phyloP scores from a whole-genome alignment of 2,888 invertebrate species.

The Cosmia pyralina region DNA sequence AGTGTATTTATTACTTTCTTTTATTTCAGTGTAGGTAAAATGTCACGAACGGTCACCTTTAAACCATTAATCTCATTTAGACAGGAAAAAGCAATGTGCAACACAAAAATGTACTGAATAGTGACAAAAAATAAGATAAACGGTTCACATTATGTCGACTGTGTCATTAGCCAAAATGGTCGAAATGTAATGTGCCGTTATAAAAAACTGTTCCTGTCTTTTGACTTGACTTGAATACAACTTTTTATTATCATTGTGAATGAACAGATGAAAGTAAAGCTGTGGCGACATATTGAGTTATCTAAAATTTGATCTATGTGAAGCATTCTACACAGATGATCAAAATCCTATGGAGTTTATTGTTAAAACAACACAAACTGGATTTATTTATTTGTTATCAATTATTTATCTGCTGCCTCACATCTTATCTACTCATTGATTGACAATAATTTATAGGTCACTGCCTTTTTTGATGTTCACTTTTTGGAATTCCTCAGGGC shows the following conservation, averaged over 20 bases:
- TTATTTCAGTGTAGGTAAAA: constrained; percentile 26
- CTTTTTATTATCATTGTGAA: constrained; percentile 56
- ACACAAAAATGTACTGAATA: constrained; percentile 55
- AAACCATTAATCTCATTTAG: constrained; percentile 56
- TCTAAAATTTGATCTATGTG: not conserved
- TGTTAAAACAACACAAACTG: not conserved
- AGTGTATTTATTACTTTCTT: constrained; percentile 38
- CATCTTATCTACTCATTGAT: not conserved
- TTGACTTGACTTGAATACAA: constrained; percentile 45
- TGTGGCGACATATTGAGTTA: constrained; percentile 27
- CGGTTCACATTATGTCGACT: constrained; percentile 59
- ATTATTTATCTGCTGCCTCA: not conserved
- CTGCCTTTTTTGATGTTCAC: not conserved
- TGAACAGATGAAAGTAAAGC: constrained; percentile 62
- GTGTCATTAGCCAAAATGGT: constrained; percentile 69
- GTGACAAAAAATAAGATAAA: constrained; percentile 64
- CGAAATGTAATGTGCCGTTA: constrained; percentile 73
- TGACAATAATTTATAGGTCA: not conserved
- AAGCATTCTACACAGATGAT: constrained; percentile 8
- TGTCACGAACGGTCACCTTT: constrained; percentile 36
- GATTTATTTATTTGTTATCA: not conserved
- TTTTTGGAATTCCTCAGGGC: constrained; percentile 4
- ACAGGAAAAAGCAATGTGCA: constrained; percentile 58
- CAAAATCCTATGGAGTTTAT: not conserved
- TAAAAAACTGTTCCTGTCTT: constrained; percentile 67